Percentiles rank a stretch among this genome's conserved stretches.
Conservation (phyloP, 2,113 vertebrate species). For the Chamaetylas fuelleborni region DNA sequence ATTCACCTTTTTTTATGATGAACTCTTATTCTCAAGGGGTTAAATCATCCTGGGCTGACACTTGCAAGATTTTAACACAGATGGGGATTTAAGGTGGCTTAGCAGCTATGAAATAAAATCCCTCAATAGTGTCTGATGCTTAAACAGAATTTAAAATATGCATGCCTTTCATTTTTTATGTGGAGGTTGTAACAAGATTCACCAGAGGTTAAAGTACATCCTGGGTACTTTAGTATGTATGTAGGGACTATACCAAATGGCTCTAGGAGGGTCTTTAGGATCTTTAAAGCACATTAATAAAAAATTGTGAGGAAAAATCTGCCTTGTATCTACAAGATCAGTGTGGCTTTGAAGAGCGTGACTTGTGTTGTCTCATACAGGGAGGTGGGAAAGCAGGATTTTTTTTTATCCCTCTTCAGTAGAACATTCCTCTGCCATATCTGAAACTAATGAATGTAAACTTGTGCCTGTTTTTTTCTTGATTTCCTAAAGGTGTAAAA, state of each 20-base stretch:
- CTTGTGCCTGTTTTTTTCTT: slow-evolving; percentile 34
- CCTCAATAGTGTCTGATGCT: slow-evolving; percentile 18
- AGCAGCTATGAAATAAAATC: slow-evolving; percentile 24
- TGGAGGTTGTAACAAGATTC: slow-evolving; percentile 6
- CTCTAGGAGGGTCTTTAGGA: neutral
- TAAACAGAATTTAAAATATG: slow-evolving; percentile 33
- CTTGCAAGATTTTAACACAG: slow-evolving; percentile 18
- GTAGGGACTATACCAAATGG: neutral
- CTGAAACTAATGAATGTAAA: slow-evolving; percentile 64
- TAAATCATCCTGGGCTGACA: slow-evolving; percentile 11
- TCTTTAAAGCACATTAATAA: slow-evolving; percentile 19
- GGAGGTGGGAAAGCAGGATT: slow-evolving; percentile 3
- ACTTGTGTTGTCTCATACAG: neutral
- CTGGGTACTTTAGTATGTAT: neutral
- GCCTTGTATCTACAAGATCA: neutral
- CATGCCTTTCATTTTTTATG: slow-evolving; percentile 24
- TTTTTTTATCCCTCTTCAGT: neutral
- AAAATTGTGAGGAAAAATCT: neutral
- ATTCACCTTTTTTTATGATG: neutral
- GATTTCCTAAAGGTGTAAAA: slow-evolving; percentile 16
- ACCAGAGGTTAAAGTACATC: neutral
- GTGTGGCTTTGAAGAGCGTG: slow-evolving; percentile 34
- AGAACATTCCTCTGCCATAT: slow-evolving; percentile 57
- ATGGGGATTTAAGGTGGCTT: slow-evolving; percentile 37
- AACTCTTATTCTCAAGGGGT: neutral